Conservation (phyloP, 2,888 invertebrate species). For the Poecilus cupreus region DNA sequence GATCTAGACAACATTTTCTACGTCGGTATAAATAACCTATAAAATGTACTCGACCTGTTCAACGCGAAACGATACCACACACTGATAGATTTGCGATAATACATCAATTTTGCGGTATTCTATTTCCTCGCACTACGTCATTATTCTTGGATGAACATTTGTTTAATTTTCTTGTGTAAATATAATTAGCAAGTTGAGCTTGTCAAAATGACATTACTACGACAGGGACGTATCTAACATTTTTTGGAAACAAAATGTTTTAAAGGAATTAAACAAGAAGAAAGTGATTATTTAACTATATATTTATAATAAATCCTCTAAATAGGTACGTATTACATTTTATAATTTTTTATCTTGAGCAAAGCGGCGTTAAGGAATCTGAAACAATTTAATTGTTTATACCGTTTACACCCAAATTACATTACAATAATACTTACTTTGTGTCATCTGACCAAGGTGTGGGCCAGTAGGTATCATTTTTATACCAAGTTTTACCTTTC, state of each 20-base stretch:
- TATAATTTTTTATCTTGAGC: slow-evolving; percentile 64
- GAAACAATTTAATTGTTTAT: slow-evolving; percentile 47
- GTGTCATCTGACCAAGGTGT: slow-evolving; percentile 72
- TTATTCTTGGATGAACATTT: slow-evolving; percentile 15
- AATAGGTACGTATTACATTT: slow-evolving; percentile 50
- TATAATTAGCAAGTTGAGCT: slow-evolving; percentile 6
- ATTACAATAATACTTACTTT: slow-evolving; percentile 61
- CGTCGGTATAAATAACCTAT: not conserved
- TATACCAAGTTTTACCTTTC: slow-evolving; percentile 71
- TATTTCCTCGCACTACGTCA: slow-evolving; percentile 36
- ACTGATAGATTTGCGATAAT: slow-evolving; percentile 35
- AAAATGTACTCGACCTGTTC: not conserved
- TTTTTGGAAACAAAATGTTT: too few species aligned
- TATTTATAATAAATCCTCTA: not conserved
- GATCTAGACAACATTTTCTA: slow-evolving; percentile 6
- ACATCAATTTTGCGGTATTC: not conserved
- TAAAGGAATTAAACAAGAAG: not conserved
- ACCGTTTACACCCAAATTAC: not conserved
- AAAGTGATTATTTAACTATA: slow-evolving; percentile 26
- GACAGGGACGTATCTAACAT: not conserved
- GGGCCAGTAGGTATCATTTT: slow-evolving; percentile 71
- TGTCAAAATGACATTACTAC: not conserved
- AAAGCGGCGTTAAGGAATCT: slow-evolving; percentile 63
- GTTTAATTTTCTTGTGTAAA: slow-evolving; percentile 31
- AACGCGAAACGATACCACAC: not conserved